Evolutionary conservation across 92 coral and sea anemone genomes (phyloP).

Genomic region (Epizoanthus scotinus): DNA sequence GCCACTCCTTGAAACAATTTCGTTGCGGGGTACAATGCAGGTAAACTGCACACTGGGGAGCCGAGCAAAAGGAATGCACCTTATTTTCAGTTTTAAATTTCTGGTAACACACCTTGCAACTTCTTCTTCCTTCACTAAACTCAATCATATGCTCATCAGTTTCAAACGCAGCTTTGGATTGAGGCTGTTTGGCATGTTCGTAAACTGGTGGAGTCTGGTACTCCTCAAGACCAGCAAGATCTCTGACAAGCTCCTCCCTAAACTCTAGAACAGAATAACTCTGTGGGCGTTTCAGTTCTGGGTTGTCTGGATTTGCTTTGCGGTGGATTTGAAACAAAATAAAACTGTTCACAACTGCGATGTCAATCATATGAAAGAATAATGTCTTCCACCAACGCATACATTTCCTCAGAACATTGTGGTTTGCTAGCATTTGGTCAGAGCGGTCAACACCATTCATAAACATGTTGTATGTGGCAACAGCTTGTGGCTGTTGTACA

Average conservation of each 20-base stretch:
- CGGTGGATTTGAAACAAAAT: conserved; percentile 27
- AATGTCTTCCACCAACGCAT: conserved; percentile 50
- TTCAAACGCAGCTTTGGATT: conserved; percentile 17
- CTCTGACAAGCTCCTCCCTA: conserved; percentile 29
- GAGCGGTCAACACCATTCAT: conserved; percentile 51
- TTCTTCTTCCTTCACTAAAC: conserved; percentile 27
- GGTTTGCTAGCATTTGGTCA: conserved; percentile 17
- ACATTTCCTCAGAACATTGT: conserved; percentile 38
- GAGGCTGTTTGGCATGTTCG: conserved; percentile 23
- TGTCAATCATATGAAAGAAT: conserved; percentile 27
- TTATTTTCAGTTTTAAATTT: conserved; percentile 22
- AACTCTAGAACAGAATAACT: conserved; percentile 27
- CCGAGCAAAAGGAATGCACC: conserved; percentile 28
- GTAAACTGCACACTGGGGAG: conserved; percentile 29
- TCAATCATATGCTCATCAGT: conserved; percentile 33
- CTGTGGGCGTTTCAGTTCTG: conserved; percentile 17
- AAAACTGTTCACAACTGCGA: conserved; percentile 25
- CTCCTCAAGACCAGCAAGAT: conserved; percentile 37
- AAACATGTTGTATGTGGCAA: conserved; percentile 54
- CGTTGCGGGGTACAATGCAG: conserved; percentile 3
- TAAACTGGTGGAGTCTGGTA: conserved; percentile 25
- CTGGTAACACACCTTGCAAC: conserved; percentile 22
- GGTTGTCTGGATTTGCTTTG: conserved; percentile 30
- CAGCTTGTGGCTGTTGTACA: conserved; percentile 60
- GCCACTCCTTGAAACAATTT: conserved; percentile 30